Base-by-base conservation (phyloP, 2,113 vertebrate species). In the Seriola quinqueradiata region DNA sequence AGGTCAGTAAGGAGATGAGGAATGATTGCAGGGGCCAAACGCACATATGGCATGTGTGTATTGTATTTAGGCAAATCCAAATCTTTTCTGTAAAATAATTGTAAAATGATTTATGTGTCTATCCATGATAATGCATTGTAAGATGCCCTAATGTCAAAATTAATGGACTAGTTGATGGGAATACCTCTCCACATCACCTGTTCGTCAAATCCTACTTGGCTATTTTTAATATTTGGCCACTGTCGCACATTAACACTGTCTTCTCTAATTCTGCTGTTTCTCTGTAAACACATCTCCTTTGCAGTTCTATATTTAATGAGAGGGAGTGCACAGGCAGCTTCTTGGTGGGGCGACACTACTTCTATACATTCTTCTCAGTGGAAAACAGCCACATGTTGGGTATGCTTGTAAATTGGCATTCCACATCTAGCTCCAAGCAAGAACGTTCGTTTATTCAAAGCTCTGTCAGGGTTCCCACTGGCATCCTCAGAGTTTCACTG, bases 401-500 rank as follows among this genome's bases (percentile, higher is more conserved):
- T 17, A 21, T 23, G 42, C 48, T 65, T 44, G 42, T 81, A 44
- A 71, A 65, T 50, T 71, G 68, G 59, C 70, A 28, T 70, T 67
- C 74, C 71, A 55, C 48, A 46, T 77, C 65, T 28, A 59, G 84
- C 80, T 84, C 80, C 25, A 36, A 87, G 82, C 73, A n/a, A 38
- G 52, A 61, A 54, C 63, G 73, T 75, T 79, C 52, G 79, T 83
- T 87, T 91, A 87, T 89, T 87, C 75, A 82, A 83, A 90, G 78
- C 82, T 87, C 77, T 80, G 79, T 79, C 82, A 83, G 79, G 78
- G 79, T 75, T 84, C 79, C 90, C 76, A 81, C 72, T 69, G 86
- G 87, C 87, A 77, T 89, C 89, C 79, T 92, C 76, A 69, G 79
- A 90, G 85, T 77, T 66, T 83, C 88, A 82, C 84, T 83, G 85